Percentiles rank a stretch among this genome's conserved stretches.
These are phyloP conservation scores for Laticauda colubrina DNA, from an alignment of 2,113 vertebrate genomes.

Conservation along the genomic window DNA sequence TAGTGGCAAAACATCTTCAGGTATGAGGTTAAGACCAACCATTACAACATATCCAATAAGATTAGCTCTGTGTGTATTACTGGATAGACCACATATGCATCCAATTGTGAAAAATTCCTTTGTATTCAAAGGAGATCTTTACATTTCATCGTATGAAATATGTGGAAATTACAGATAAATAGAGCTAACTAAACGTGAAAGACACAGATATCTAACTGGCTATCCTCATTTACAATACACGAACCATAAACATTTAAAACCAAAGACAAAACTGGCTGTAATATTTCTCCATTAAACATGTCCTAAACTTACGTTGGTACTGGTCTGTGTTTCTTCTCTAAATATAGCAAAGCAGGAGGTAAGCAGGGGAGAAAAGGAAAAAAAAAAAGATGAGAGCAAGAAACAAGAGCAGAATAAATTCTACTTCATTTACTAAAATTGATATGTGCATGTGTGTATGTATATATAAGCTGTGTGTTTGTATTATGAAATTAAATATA, in stretches of 20 bases:
- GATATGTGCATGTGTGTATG: too few relatives aligned
- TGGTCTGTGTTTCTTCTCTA: slow-evolving; percentile 87
- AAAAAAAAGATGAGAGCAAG: slow-evolving; percentile 53
- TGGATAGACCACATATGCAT: not conserved
- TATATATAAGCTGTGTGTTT: too few relatives aligned
- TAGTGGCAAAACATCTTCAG: not conserved
- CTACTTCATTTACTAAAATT: slow-evolving; percentile 10
- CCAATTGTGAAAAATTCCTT: not conserved
- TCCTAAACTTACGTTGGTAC: slow-evolving; percentile 77
- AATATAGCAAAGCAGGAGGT: slow-evolving; percentile 46
- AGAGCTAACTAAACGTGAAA: not conserved
- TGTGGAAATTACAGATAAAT: not conserved
- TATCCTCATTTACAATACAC: not conserved
- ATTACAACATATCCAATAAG: not conserved
- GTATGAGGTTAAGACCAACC: not conserved
- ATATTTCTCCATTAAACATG: not conserved
- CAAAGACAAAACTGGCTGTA: not conserved
- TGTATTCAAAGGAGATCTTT: not conserved
- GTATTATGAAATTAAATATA: slow-evolving; percentile 37
- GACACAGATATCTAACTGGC: not conserved
- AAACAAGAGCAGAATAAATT: slow-evolving; percentile 30
- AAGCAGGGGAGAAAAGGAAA: slow-evolving; percentile 38
- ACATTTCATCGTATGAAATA: not conserved
- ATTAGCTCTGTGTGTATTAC: not conserved
- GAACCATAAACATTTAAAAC: not conserved